Conservation (phyloP, 2,113 vertebrate species). For the Vidua macroura region DNA sequence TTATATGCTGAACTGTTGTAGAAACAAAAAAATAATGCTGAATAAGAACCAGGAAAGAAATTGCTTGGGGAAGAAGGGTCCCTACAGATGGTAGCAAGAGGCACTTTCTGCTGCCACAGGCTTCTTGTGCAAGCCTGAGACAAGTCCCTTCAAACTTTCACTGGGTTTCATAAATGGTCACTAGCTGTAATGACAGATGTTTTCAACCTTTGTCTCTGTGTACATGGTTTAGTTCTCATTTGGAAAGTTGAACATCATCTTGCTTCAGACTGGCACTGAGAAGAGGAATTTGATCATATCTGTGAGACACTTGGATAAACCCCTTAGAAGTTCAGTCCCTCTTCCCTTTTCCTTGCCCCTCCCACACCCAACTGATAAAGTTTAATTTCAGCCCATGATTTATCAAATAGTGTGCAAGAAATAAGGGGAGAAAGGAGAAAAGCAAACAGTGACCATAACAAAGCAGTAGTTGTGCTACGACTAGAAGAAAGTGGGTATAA, state of each 20-base stretch:
- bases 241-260: neutral
- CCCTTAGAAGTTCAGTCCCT: neutral
- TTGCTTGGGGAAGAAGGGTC: neutral
- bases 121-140: neutral
- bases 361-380: neutral
- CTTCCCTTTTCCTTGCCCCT: neutral
- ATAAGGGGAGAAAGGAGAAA: neutral
- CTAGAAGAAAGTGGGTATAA: neutral
- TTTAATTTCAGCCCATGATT: neutral
- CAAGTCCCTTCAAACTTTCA: neutral
- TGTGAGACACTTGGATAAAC: neutral
- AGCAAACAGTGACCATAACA: neutral
- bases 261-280: neutral
- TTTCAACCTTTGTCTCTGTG: neutral
- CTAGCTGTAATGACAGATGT: neutral
- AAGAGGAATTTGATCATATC: neutral
- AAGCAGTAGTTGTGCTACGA: neutral
- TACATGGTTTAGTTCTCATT: neutral
- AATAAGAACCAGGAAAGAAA: neutral
- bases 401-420: neutral
- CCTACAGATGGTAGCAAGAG: neutral
- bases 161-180: neutral
- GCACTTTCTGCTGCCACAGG: neutral
- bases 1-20: neutral
- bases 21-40: neutral